Base-by-base conservation (phyloP, 2,888 invertebrate genomes). In the Drosophila pegasa region DNA sequence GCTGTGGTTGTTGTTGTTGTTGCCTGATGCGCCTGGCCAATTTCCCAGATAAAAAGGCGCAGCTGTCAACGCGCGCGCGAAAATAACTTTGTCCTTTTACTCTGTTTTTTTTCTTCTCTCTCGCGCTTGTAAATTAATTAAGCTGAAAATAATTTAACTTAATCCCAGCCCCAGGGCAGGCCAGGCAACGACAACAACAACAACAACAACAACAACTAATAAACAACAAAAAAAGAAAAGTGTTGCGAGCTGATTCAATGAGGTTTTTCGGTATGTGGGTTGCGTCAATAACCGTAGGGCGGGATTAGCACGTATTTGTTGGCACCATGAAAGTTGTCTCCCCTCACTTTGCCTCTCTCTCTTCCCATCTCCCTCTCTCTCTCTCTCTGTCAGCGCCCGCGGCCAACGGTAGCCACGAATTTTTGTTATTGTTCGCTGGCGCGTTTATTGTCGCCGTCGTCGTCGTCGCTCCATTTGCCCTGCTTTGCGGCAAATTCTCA, bases 131-230 rank as follows among this genome's bases (percentile, higher is more conserved):
- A 83, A 84, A 85, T 84, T 85, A 84, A 85, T 84, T 80, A 86
- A 80, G 80, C 80, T 78, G 73, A 71, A 84, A 85, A 84, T 84
- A 78, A 84, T 84, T 77, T 75, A 82, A 77, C 77, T 69, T 85
- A 80, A 84, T 83, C 78, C 70, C 76, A 63, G 75, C 61, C 41
- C 20, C 31, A n/a, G 29, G 72, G n/a, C 14, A 5, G 16, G 45
- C 41, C 4, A n/a, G 7, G 16, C 54, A 35, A n/a, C 45, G 6
- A 20, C 41, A 25, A 6, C 38, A 22, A 12, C 37, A 43, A 61
- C 25, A 22, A 41, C 41, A 41, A 18, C 43, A 18, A 4, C 45
- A 25, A 27, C 29, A 50, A 59, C 22, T 22, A 59, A 59, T 47
- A 61, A 57, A 14, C n/a, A n/a, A n/a, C n/a, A n/a, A 70, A 66